Evolutionary conservation across 2,888 invertebrate species (phyloP).

Genomic region (Sturmia bella): DNA sequence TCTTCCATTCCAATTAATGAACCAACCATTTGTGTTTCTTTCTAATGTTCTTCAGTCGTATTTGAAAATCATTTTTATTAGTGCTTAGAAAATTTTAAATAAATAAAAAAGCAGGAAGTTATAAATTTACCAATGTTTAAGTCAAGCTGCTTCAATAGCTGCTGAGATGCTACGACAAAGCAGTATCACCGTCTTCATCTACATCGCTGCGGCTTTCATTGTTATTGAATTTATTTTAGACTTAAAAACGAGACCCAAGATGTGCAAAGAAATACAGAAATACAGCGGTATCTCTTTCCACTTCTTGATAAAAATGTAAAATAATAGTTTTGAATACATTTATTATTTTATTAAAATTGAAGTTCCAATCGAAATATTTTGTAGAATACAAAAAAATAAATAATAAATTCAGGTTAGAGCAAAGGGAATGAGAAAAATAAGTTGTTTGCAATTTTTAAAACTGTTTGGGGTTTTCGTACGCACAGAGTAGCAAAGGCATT

Average conservation of each 20-base stretch:
- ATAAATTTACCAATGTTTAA: conserved; percentile 57
- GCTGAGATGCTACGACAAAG: conserved; percentile 1
- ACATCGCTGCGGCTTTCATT: not conserved
- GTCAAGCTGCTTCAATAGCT: conserved; percentile 47
- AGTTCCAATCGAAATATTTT: too few relatives aligned
- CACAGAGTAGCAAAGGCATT: too few relatives aligned
- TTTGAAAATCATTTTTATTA: conserved; percentile 15
- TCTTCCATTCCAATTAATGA: conserved; percentile 8
- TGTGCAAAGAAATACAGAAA: not conserved
- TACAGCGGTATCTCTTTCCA: not conserved
- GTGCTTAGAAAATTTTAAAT: conserved; percentile 9
- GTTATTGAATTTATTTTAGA: conserved; percentile 33
- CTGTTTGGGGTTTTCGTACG: too few relatives aligned
- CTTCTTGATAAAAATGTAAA: not conserved
- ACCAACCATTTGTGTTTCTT: not conserved
- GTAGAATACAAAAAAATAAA: too few relatives aligned
- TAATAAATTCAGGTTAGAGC: too few relatives aligned
- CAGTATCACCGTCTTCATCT: conserved; percentile 12
- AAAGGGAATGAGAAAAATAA: too few relatives aligned
- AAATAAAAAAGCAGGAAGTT: conserved; percentile 58
- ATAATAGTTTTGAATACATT: conserved; percentile 20
- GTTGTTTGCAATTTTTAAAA: too few relatives aligned
- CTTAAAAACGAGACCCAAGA: conserved; percentile 1
- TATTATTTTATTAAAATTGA: too few relatives aligned
- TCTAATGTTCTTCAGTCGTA: conserved; percentile 19